Evolutionary conservation across 2,113 vertebrate species (phyloP), one percentile per base, ranked within the genome.

Genomic region (Pheucticus melanocephalus): DNA sequence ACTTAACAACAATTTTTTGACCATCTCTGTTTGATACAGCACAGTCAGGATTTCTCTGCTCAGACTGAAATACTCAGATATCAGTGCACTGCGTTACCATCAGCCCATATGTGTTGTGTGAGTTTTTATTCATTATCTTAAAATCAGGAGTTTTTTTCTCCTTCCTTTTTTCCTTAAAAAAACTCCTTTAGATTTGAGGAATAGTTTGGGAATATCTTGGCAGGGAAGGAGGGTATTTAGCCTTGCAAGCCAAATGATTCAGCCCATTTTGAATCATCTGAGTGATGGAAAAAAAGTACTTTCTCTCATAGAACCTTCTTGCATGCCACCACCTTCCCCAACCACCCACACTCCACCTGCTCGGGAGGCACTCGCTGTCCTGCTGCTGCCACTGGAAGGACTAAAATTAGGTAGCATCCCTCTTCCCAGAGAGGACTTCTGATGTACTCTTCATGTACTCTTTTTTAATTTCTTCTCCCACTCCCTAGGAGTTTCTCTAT

Each of bases 291-390:
- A 33, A 73, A 59, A 82, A 54, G 51, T 61, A 77, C 54, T 53
- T 89, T 92, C 54, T 59, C 50, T 82, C 76, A 47, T 5, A 60
- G 85, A 95, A 88, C 65, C 86, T 83, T 89, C 65, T 72, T 92
- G 33, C 72, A 31, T 61, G 42, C 63, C 61, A 64, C 73, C 79
- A 84, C 88, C 69, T 88, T 95, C 82, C 50, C 33, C 72, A 71
- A 54, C 90, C 92, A 56, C 96, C 95, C 94, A 97, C 96, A 5
- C 77, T 88, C 92, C 95, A 70, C 96, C 92, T 97, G 95, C 40
- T 95, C 4, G 0, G 68, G 68, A 96, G 83, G 50, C 73, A 75
- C 77, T 92, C 1, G 0, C 87, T 95, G 83, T 94, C 94, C 84
- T 93, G 80, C 70, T 84, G 78, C 91, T 4, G 8, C 73, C 61